Evolutionary conservation across 2,888 invertebrate genomes (phyloP).

Genomic region (Odontomyia ornata): DNA sequence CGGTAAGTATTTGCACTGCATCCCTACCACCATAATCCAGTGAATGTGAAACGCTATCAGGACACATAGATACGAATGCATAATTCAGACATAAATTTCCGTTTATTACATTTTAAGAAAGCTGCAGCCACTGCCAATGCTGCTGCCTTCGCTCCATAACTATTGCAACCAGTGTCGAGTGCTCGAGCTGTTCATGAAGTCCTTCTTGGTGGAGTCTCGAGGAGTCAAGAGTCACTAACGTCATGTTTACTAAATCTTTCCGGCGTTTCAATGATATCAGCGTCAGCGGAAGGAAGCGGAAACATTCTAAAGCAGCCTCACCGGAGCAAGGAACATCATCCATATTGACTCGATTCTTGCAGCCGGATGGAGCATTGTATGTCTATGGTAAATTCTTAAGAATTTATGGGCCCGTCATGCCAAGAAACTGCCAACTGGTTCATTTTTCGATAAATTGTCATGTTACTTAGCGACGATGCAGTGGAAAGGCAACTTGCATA

Average conservation of each 20-base stretch:
- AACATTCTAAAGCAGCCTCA: slow-evolving; percentile 17
- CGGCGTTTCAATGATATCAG: slow-evolving; percentile 22
- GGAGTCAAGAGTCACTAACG: slow-evolving; percentile 39
- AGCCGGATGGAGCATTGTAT: background rate
- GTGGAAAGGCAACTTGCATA: slow-evolving; percentile 33
- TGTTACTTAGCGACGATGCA: slow-evolving; percentile 22
- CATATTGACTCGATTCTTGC: slow-evolving; percentile 20
- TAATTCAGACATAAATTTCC: slow-evolving; percentile 50
- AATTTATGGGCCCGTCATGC: slow-evolving; percentile 40
- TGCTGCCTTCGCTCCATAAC: background rate
- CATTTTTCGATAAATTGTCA: slow-evolving; percentile 45
- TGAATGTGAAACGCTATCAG: slow-evolving; percentile 2
- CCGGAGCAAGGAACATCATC: slow-evolving; percentile 8
- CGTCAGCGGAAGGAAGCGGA: slow-evolving; percentile 24
- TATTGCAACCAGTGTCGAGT: slow-evolving; percentile 7
- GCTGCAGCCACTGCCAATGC: slow-evolving; percentile 31
- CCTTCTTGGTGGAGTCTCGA: slow-evolving; percentile 15
- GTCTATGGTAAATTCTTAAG: slow-evolving; percentile 30
- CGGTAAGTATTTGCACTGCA: slow-evolving; percentile 1
- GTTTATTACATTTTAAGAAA: slow-evolving; percentile 50
- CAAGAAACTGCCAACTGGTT: slow-evolving; percentile 41
- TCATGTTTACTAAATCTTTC: slow-evolving; percentile 44
- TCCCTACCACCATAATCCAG: background rate
- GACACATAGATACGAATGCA: slow-evolving; percentile 42
- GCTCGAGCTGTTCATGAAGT: slow-evolving; percentile 21